A percentile compares a stretch with the other conserved stretches of the same genome.
Conservation (phyloP, 2,113 vertebrate species). For the Lethenteron reissneri region DNA sequence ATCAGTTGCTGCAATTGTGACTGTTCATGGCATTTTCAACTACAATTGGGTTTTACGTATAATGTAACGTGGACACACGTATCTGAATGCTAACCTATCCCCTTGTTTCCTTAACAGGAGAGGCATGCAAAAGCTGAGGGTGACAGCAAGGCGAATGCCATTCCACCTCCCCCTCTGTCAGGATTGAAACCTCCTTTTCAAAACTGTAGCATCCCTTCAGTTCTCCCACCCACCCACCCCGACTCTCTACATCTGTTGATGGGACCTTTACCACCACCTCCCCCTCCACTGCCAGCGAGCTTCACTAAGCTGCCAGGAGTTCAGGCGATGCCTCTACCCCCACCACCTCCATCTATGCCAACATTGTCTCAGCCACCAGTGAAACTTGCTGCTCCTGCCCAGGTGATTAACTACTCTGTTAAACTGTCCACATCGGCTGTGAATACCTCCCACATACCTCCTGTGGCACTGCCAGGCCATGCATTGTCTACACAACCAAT, state of each 20-base stretch:
- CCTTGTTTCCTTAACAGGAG: background rate
- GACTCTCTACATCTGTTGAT: no score
- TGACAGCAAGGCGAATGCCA: background rate
- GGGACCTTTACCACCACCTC: background rate
- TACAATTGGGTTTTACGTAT: no score
- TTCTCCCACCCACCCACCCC: no score
- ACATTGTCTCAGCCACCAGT: background rate
- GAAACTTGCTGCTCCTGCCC: conserved; percentile 7
- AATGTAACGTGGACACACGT: no score
- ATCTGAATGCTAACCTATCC: no score
- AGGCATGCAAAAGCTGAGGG: conserved; percentile 1
- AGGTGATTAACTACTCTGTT: conserved; percentile 19
- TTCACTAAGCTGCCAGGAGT: background rate
- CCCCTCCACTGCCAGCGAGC: background rate
- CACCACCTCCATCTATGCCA: conserved; percentile 4
- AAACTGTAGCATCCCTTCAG: no score
- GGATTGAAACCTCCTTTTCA: background rate
- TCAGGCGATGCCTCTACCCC: background rate
- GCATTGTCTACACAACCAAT: conserved; percentile 23
- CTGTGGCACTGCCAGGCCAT: conserved; percentile 57
- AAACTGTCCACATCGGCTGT: conserved; percentile 17
- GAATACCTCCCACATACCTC: conserved; percentile 39
- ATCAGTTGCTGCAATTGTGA: no score
- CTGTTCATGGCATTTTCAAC: no score
- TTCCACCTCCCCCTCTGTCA: conserved; percentile 1